Conservation (phyloP, 2,797 vertebrate genomes). For the Spheniscus humboldti region DNA sequence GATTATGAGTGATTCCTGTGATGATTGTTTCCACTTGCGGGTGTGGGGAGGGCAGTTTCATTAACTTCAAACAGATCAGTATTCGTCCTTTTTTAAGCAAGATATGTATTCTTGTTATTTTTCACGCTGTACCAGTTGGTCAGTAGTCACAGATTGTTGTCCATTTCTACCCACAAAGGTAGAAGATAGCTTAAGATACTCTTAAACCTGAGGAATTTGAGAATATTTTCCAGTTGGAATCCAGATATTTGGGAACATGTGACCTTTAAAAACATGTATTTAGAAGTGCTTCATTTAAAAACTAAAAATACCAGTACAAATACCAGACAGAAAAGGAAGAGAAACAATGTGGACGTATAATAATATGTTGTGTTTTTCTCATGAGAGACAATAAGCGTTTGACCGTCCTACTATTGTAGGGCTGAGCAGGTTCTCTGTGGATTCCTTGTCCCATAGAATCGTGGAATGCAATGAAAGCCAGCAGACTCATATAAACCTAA, state of each 20-base stretch:
- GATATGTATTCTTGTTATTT: background rate
- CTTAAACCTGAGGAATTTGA: background rate
- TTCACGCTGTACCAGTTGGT: background rate
- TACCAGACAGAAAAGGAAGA: background rate
- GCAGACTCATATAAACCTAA: background rate
- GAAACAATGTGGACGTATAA: background rate
- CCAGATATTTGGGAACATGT: background rate
- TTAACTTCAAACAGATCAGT: background rate
- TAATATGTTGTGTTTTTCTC: background rate
- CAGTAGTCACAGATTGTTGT: background rate
- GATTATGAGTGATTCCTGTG: background rate
- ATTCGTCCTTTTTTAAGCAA: background rate
- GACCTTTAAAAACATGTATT: background rate
- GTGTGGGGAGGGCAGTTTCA: background rate
- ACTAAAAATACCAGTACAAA: background rate
- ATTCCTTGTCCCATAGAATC: background rate
- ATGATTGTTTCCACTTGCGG: background rate
- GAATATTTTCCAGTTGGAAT: background rate
- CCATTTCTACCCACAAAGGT: background rate
- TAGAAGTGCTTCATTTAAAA: background rate
- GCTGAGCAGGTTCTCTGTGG: background rate
- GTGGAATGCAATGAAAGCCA: background rate
- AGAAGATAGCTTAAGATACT: background rate
- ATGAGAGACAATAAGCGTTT: background rate
- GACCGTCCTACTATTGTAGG: background rate